Evolutionary conservation across 2,888 invertebrate species (phyloP).

Genomic region (Napeogenes sylphis): DNA sequence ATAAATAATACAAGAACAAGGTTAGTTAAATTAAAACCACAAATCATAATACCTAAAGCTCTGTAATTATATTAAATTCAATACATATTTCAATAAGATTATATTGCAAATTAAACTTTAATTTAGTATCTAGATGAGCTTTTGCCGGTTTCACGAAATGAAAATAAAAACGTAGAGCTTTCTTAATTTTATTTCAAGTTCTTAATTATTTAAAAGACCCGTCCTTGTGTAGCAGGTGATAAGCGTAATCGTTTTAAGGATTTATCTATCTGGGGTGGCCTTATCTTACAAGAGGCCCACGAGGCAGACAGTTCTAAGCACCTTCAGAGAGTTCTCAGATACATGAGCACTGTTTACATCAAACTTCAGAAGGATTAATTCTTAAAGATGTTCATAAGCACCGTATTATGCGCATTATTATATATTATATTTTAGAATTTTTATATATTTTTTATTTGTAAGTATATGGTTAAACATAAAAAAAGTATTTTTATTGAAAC

Average conservation of each 20-base stretch:
- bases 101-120: neutral
- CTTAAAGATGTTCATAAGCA: conserved; percentile 3
- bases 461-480: too few species aligned
- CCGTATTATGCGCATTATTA: neutral
- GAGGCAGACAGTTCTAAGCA: conserved; percentile 40
- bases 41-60: too few species aligned
- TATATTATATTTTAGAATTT: too few species aligned
- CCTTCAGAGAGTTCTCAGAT: conserved; percentile 41
- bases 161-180: too few species aligned
- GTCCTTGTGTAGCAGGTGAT: conserved; percentile 10
- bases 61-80: too few species aligned
- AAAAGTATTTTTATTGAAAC: too few species aligned
- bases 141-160: too few species aligned
- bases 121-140: neutral
- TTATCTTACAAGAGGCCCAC: conserved; percentile 49
- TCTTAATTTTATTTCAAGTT: too few species aligned
- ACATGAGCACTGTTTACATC: conserved; percentile 19
- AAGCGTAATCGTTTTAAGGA: conserved; percentile 23
- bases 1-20: too few species aligned
- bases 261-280: conserved; percentile 47
- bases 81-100: neutral
- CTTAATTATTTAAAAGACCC: neutral
- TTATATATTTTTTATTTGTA: too few species aligned
- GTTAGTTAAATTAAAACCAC: too few species aligned
- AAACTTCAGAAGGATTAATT: conserved; percentile 11